These are phyloP conservation scores for Penaeus vannamei DNA, from an alignment of 1,140 invertebrate species.

Conservation along the genomic window DNA sequence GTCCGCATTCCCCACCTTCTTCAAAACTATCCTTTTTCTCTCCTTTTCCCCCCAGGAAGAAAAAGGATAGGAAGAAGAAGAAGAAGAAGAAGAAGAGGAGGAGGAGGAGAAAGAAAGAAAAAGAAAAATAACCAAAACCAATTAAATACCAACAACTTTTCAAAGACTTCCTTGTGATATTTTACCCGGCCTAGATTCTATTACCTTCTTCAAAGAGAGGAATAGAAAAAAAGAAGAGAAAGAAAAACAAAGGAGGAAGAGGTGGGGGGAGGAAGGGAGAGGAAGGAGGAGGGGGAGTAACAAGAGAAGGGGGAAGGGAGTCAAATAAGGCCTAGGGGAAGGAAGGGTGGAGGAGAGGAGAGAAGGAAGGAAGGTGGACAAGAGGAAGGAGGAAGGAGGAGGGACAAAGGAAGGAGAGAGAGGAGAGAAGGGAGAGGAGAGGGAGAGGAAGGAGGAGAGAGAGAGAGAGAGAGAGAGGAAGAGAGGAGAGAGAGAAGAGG, in stretches of 20 bases:
- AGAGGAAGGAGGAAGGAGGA: background rate
- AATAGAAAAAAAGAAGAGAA: background rate
- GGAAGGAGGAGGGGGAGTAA: background rate
- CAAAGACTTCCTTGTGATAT: too few relatives aligned
- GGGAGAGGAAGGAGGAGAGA: background rate
- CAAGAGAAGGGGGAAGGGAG: background rate
- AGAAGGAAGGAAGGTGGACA: background rate
- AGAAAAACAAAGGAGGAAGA: background rate
- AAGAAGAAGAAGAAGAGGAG: background rate
- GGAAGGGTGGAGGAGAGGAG: background rate
- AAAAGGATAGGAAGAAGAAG: background rate
- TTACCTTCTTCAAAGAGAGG: background rate
- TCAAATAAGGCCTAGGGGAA: background rate
- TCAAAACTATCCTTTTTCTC: too few relatives aligned
- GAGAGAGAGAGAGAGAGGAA: background rate
- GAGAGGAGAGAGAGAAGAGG: too few relatives aligned
- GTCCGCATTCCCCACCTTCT: too few relatives aligned
- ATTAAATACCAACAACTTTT: too few relatives aligned
- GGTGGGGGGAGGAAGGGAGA: background rate
- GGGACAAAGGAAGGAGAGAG: background rate
- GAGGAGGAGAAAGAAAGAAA: background rate
- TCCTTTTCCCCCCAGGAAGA: too few relatives aligned
- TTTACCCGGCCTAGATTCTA: too few relatives aligned
- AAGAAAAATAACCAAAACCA: too few relatives aligned
- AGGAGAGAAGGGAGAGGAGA: background rate